These are phyloP conservation scores for Dynastes maya DNA, from an alignment of 2,888 invertebrate genomes.

Conservation along the genomic window DNA sequence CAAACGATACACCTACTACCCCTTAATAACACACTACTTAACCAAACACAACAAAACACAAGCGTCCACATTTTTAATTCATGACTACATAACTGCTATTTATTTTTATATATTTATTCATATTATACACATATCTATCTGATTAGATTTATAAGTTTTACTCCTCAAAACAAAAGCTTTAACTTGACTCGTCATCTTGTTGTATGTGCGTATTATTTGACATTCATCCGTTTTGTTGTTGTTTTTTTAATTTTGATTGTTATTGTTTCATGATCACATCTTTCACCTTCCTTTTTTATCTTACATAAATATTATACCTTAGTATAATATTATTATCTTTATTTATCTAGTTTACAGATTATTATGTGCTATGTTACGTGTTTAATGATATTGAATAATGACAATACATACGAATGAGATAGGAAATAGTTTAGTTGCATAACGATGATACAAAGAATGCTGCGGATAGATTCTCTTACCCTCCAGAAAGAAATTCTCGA, in stretches of 20 bases:
- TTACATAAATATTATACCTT: conserved; percentile 40
- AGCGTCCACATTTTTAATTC: conserved; percentile 45
- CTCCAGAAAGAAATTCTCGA: no score
- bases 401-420: not conserved
- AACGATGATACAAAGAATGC: no score
- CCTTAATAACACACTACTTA: conserved; percentile 48
- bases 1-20: no score
- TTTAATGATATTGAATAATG: not conserved
- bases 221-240: conserved; percentile 29
- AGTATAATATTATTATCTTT: conserved; percentile 20
- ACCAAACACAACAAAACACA: conserved; percentile 58
- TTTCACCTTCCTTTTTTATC: conserved; percentile 11
- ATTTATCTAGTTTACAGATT: conserved; percentile 13
- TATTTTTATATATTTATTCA: conserved; percentile 56
- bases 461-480: no score
- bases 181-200: conserved; percentile 60
- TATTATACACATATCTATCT: conserved; percentile 50
- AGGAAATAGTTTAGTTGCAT: no score
- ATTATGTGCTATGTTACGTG: conserved; percentile 16
- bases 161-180: conserved; percentile 49
- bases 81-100: conserved; percentile 30
- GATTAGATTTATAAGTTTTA: conserved; percentile 54
- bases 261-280: conserved; percentile 39
- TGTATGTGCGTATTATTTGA: conserved; percentile 51
- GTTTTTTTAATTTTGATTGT: conserved; percentile 50